Percentiles rank a stretch among this genome's conserved stretches.
phyloP scores from a whole-genome alignment of 2,797 vertebrate species.

The Microctenopoma steveboyesi region DNA sequence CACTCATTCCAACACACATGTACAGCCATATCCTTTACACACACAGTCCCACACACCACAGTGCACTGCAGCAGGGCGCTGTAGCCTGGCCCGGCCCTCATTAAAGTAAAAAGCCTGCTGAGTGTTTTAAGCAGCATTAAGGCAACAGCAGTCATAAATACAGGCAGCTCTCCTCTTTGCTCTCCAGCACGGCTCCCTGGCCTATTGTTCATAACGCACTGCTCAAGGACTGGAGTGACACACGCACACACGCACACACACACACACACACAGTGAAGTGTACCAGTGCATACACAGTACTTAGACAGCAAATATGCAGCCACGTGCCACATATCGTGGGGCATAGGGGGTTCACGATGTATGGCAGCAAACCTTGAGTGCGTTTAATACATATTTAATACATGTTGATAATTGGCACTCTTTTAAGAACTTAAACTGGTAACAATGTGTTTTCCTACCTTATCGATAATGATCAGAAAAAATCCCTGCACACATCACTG shows the following conservation, averaged over 20 bases:
- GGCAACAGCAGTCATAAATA: constrained; percentile 68
- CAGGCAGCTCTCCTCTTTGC: constrained; percentile 55
- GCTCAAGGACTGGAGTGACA: constrained; percentile 45
- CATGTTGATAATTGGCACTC: neutral
- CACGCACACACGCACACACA: constrained; percentile 14
- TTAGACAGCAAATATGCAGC: too few relatives aligned
- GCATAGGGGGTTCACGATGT: too few relatives aligned
- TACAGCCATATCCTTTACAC: constrained; percentile 28
- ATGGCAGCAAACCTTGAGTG: neutral
- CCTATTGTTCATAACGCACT: constrained; percentile 58
- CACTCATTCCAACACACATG: constrained; percentile 36
- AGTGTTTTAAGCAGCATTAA: constrained; percentile 78
- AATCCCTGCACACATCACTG: too few relatives aligned
- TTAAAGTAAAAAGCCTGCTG: constrained; percentile 79
- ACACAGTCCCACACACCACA: constrained; percentile 34
- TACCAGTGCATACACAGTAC: neutral
- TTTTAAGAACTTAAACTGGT: neutral
- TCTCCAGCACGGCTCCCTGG: constrained; percentile 56
- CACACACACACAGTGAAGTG: neutral
- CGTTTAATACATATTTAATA: neutral
- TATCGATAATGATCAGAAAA: too few relatives aligned
- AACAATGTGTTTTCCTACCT: too few relatives aligned
- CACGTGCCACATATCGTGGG: too few relatives aligned
- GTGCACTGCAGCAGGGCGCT: constrained; percentile 50
- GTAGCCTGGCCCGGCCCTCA: constrained; percentile 57